A percentile compares a stretch with the other conserved stretches of the same genome.
Evolutionary conservation across 23 tunicate genomes (phyloP).

Genomic region (Corella eumyota): DNA sequence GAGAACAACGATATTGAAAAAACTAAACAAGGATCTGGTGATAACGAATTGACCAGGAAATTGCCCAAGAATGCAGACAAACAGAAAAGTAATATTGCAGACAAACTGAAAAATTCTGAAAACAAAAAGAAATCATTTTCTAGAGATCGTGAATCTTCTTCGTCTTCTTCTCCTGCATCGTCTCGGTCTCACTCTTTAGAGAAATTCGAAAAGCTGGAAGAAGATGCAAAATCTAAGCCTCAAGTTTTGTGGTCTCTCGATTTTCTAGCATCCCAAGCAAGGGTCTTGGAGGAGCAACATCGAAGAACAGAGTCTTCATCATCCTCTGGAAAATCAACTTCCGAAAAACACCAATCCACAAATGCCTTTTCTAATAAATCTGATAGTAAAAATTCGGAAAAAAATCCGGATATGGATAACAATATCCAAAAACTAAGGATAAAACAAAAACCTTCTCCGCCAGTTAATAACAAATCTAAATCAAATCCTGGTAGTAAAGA

Average conservation of each 20-base stretch:
- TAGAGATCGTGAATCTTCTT: constrained; percentile 40
- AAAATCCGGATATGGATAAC: not conserved
- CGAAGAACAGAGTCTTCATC: constrained; percentile 8
- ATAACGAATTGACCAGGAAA: too few species aligned
- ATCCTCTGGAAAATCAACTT: too few species aligned
- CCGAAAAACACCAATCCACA: too few species aligned
- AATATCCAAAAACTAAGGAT: too few species aligned
- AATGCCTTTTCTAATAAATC: not conserved
- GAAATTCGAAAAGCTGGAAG: constrained; percentile 32
- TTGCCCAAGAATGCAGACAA: too few species aligned
- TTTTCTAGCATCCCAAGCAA: constrained; percentile 72
- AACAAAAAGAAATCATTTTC: constrained; percentile 1
- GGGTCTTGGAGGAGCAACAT: constrained; percentile 75
- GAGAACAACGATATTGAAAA: too few species aligned
- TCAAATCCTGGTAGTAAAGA: not conserved
- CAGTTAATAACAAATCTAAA: too few species aligned
- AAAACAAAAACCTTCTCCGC: too few species aligned
- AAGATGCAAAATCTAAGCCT: constrained; percentile 58
- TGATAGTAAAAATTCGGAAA: not conserved
- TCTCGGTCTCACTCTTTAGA: constrained; percentile 72
- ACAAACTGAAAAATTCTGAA: too few species aligned
- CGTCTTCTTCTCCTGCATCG: constrained; percentile 52
- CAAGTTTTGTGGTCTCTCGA: constrained; percentile 80
- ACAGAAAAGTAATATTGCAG: too few species aligned
- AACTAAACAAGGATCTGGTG: too few species aligned